A percentile compares a stretch with the other conserved stretches of the same genome.
phyloP scores from a whole-genome alignment of 2,888 invertebrate species.

The Doris montereyensis region DNA sequence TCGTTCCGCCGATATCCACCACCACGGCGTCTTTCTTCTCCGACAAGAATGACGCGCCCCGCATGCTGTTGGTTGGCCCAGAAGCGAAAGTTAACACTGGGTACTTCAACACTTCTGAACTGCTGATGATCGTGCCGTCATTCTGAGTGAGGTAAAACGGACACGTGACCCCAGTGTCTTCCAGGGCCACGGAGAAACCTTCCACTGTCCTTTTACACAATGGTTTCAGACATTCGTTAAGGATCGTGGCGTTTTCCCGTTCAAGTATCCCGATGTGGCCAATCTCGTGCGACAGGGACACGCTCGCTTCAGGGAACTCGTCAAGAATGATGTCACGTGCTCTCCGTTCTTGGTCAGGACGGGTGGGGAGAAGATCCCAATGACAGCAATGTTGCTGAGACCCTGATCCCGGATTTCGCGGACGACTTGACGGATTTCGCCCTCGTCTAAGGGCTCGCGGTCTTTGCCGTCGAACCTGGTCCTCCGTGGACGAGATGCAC shows the following conservation, averaged over 20 bases:
- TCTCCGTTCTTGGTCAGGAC: constrained; percentile 57
- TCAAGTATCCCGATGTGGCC: constrained; percentile 67
- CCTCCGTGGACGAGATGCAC: constrained; percentile 61
- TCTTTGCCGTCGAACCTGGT: constrained; percentile 61
- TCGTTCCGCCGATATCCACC: constrained; percentile 70
- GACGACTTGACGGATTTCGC: constrained; percentile 54
- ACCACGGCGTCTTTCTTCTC: constrained; percentile 61
- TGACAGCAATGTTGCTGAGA: constrained; percentile 59
- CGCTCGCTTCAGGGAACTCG: constrained; percentile 55
- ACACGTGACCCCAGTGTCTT: constrained; percentile 55
- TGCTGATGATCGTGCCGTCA: constrained; percentile 68
- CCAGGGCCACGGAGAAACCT: constrained; percentile 56
- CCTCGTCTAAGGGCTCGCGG: constrained; percentile 51
- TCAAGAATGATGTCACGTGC: constrained; percentile 48
- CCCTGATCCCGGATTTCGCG: constrained; percentile 46
- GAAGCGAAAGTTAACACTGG: constrained; percentile 68
- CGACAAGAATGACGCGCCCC: constrained; percentile 68
- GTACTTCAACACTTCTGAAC: constrained; percentile 52
- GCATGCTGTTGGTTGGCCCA: constrained; percentile 71
- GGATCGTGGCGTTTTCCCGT: constrained; percentile 68
- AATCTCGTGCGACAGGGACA: constrained; percentile 62
- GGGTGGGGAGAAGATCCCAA: constrained; percentile 65
- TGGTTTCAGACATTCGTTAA: constrained; percentile 67
- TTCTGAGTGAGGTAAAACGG: constrained; percentile 69
- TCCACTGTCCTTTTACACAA: constrained; percentile 57